phyloP scores from a whole-genome alignment of 2,797 vertebrate genomes.

The Momotus momota region DNA sequence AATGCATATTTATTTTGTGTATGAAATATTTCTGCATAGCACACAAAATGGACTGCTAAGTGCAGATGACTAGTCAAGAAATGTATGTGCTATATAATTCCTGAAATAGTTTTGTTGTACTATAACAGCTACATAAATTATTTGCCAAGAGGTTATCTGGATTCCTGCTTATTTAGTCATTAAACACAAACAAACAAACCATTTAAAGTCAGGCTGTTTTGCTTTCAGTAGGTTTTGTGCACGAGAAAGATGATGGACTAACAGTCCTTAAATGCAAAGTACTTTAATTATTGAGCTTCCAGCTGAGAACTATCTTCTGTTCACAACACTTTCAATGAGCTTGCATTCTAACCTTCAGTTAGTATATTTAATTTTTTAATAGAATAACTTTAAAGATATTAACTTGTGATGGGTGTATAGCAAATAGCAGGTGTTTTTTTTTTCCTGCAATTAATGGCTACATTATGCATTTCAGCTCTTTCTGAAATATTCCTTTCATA shows the following conservation, averaged over 20 bases:
- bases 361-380: not conserved
- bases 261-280: not conserved
- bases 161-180: not conserved
- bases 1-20: not conserved
- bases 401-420: not conserved
- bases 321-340: not conserved
- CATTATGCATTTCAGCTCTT: not conserved
- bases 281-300: not conserved
- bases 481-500: not conserved
- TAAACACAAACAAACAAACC: not conserved
- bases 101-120: not conserved
- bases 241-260: not conserved
- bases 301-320: not conserved
- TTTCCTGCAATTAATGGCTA: not conserved
- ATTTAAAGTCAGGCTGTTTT: not conserved
- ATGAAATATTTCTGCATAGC: not conserved
- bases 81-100: not conserved
- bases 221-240: not conserved
- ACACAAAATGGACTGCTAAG: not conserved
- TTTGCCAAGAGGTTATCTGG: slow-evolving; percentile 8
- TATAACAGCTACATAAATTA: not conserved
- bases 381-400: not conserved
- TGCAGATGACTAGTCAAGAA: not conserved
- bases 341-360: not conserved
- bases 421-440: not conserved